Evolutionary conservation across 1,140 invertebrate genomes (phyloP).

Genomic region (Rhizoglyphus robini): DNA sequence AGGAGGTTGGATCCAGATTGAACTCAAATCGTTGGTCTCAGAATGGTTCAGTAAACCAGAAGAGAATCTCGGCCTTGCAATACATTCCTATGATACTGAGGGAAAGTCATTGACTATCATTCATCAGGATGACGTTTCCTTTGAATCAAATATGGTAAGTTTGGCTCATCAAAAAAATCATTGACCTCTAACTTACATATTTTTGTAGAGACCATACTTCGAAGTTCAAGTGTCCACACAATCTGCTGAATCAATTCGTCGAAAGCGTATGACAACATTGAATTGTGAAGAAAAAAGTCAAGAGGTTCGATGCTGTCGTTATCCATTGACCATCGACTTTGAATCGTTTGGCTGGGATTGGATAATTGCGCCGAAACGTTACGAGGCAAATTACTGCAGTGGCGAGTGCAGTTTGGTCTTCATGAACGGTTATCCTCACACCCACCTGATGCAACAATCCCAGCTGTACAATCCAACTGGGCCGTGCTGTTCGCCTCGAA

Average conservation of each 20-base stretch:
- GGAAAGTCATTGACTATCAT: constrained; percentile 33
- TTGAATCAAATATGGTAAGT: not conserved
- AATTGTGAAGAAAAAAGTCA: constrained; percentile 60
- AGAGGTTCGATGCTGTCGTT: constrained; percentile 70
- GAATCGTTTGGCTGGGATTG: constrained; percentile 94
- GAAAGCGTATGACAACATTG: constrained; percentile 57
- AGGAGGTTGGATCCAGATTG: constrained; percentile 56
- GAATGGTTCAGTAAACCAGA: constrained; percentile 56
- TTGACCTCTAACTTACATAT: too few species aligned
- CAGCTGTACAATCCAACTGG: constrained; percentile 54
- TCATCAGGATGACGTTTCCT: constrained; percentile 20
- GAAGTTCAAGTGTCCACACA: constrained; percentile 48
- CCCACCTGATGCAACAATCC: constrained; percentile 68
- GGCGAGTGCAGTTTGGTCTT: constrained; percentile 82
- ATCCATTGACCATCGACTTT: constrained; percentile 86
- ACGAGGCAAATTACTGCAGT: constrained; percentile 90
- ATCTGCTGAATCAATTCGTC: constrained; percentile 37
- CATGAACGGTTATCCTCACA: constrained; percentile 78
- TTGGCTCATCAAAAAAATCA: not conserved
- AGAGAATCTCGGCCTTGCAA: constrained; percentile 55
- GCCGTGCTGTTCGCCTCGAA: constrained; percentile 76
- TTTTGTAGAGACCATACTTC: constrained; percentile 54
- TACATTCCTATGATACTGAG: constrained; percentile 44
- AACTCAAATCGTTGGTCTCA: constrained; percentile 55
- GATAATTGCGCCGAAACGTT: constrained; percentile 89